Evolutionary conservation across 1,140 invertebrate genomes (phyloP).

Genomic region (Druon quercuslanigerum): DNA sequence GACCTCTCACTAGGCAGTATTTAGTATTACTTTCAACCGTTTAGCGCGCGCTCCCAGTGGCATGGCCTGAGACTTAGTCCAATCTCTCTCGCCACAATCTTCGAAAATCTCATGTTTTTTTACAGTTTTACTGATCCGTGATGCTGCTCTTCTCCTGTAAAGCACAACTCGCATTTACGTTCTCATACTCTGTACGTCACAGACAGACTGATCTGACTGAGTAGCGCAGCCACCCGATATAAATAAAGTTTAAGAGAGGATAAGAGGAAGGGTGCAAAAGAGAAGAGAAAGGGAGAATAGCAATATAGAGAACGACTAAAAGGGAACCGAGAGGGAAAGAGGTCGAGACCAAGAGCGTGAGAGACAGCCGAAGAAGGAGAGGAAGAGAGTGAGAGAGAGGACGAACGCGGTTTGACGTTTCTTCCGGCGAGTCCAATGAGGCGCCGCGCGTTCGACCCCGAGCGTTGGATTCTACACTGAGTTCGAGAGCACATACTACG

Average conservation of each 20-base stretch:
- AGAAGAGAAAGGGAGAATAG: slow-evolving; percentile 37
- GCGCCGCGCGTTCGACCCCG: slow-evolving; percentile 48
- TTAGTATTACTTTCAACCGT: slow-evolving; percentile 71
- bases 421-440: slow-evolving; percentile 46
- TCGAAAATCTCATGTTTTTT: background rate
- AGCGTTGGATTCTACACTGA: slow-evolving; percentile 43
- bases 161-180: background rate
- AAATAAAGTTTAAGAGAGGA: slow-evolving; percentile 43
- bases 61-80: background rate
- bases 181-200: slow-evolving; percentile 38
- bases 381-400: slow-evolving; percentile 30
- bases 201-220: slow-evolving; percentile 43
- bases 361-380: slow-evolving; percentile 32
- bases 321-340: background rate
- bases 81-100: slow-evolving; percentile 6
- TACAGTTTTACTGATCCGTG: background rate
- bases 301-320: background rate
- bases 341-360: background rate
- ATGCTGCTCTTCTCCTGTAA: too few relatives aligned
- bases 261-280: slow-evolving; percentile 33
- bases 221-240: slow-evolving; percentile 41
- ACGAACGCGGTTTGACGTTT: slow-evolving; percentile 47
- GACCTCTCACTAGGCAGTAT: slow-evolving; percentile 71
- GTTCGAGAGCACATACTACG: slow-evolving; percentile 31
- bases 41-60: slow-evolving; percentile 50